Evolutionary conservation across 2,113 vertebrate genomes (phyloP), one percentile per base, ranked within the genome.

Genomic region (Dipodomys stephensi): DNA sequence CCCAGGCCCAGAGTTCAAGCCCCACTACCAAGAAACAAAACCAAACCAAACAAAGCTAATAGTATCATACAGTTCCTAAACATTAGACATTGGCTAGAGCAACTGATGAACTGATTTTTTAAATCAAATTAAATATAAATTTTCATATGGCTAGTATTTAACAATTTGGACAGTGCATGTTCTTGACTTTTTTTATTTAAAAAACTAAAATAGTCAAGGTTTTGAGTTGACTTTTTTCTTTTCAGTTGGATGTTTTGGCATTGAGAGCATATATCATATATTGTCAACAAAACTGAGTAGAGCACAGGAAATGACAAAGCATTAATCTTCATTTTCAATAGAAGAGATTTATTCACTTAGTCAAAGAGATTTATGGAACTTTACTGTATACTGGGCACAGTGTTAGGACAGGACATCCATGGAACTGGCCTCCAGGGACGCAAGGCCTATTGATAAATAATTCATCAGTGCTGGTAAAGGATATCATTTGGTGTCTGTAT

Each of bases 341-440:
- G n/a, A 13, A 90, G 30, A 90, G 60, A 93, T 91, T 23, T 84
- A 93, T 77, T 92, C 69, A 95, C 6, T 46, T 57, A 91, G 5
- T 90, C 32, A 85, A 64, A 86, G 35, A 87, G 72, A 94, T 90
- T 94, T 95, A 67, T 82, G 74, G 71, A 85, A 7, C 16, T 76
- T 73, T 64, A 64, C 60, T 35, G 13, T 68, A 65, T 80, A 6
- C 65, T 44, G 27, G 92, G 23, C 60, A 74, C 20, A 69, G 25
- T 46, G 71, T 88, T 46, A 62, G 35, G 49, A 28, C 46, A 32
- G 15, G 10, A 23, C 62, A 44, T 76, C 28, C 12, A 4, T 25
- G 10, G 28, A 57, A 64, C 16, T 74, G 44, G 18, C 25, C n/a
- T 76, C 19, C 39, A 71, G 23, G 28, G 57, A 23, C 30, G 18